Conservation (phyloP, 2,888 invertebrate species). For the Byasa hedistus region DNA sequence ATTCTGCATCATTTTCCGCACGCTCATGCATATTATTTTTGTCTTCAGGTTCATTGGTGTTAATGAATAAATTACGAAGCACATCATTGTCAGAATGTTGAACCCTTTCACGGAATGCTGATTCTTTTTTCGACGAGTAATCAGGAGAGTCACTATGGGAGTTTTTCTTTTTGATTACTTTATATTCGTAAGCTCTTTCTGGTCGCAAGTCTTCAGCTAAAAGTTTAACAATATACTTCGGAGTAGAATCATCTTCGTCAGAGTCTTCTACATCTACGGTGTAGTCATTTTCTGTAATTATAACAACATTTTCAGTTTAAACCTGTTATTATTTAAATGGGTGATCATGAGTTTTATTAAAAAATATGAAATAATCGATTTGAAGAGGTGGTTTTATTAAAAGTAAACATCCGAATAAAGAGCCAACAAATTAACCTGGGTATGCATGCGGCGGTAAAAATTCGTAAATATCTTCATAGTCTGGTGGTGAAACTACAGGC, state of each 20-base stretch:
- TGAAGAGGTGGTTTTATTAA: neutral
- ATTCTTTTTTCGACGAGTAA: conserved; percentile 53
- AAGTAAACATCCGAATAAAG: too few relatives aligned
- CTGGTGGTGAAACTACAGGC: conserved; percentile 51
- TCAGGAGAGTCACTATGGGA: conserved; percentile 42
- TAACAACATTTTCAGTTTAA: neutral
- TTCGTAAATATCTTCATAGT: conserved; percentile 68
- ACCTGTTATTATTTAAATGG: neutral
- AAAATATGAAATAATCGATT: neutral
- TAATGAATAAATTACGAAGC: conserved; percentile 65
- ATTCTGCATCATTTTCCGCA: conserved; percentile 73
- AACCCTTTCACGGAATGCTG: conserved; percentile 69
- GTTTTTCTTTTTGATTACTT: conserved; percentile 75
- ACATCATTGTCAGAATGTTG: conserved; percentile 68
- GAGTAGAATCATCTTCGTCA: conserved; percentile 55
- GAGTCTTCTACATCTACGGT: conserved; percentile 57
- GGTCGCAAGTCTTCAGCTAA: conserved; percentile 66
- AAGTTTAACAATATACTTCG: conserved; percentile 65
- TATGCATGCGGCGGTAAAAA: conserved; percentile 66
- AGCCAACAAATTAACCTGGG: conserved; percentile 47
- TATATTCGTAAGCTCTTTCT: conserved; percentile 79
- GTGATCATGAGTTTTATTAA: neutral
- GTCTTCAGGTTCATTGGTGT: conserved; percentile 56
- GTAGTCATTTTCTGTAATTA: conserved; percentile 63
- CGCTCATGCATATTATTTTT: conserved; percentile 53